Evolutionary conservation across 2,888 invertebrate genomes (phyloP).

Genomic region (Uropetala carovei): DNA sequence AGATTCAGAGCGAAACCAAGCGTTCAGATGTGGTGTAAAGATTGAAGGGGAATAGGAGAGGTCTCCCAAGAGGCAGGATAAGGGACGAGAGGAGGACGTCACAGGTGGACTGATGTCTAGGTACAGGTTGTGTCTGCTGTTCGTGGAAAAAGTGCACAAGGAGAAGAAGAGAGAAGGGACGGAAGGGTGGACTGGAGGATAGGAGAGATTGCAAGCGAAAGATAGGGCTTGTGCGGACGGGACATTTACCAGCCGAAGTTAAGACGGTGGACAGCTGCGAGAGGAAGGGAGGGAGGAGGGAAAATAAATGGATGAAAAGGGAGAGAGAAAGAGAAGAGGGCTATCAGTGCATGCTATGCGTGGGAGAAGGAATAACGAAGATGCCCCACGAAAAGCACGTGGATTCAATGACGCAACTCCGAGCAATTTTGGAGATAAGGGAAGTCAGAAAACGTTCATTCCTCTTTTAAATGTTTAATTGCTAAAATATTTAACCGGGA

Average conservation of each 20-base stretch:
- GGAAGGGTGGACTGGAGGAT: too few species aligned
- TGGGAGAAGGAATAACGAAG: too few species aligned
- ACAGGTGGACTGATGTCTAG: constrained; percentile 32
- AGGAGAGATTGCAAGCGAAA: constrained; percentile 24
- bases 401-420: too few species aligned
- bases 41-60: background rate
- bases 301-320: too few species aligned
- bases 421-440: too few species aligned
- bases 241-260: constrained; percentile 10
- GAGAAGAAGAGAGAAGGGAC: background rate
- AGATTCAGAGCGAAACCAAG: constrained; percentile 12
- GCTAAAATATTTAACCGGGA: too few species aligned
- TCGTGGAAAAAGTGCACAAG: background rate
- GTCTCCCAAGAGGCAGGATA: background rate
- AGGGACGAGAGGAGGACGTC: background rate
- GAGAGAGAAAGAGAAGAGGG: too few species aligned
- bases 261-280: constrained; percentile 10
- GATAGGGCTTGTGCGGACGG: background rate
- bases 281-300: background rate
- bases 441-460: too few species aligned
- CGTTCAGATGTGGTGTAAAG: constrained; percentile 18
- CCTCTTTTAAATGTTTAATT: too few species aligned
- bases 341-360: too few species aligned
- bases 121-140: background rate
- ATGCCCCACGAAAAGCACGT: too few species aligned